Conservation (phyloP, 2,888 invertebrate genomes). For the Pollenia angustigena region DNA sequence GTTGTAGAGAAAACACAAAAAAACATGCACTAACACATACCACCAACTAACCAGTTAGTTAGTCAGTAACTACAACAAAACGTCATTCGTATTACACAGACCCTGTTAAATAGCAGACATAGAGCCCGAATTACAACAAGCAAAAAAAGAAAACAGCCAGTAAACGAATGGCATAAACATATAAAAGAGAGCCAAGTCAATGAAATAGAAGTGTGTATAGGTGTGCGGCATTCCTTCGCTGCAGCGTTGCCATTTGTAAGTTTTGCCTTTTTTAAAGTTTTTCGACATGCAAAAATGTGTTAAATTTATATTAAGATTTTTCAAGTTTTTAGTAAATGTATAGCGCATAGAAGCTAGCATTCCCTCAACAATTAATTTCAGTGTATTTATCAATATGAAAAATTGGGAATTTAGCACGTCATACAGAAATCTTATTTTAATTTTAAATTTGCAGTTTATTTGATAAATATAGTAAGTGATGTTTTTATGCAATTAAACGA, state of each 20-base stretch:
- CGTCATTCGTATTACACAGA: background rate
- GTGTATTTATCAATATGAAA: too few species aligned
- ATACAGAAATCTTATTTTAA: too few species aligned
- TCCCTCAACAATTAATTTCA: too few species aligned
- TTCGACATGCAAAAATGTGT: too few species aligned
- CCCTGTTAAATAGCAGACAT: background rate
- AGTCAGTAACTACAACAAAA: slow-evolving; percentile 13
- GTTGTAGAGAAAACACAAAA: slow-evolving; percentile 55
- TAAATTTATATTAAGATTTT: too few species aligned
- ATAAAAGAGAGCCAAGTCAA: background rate
- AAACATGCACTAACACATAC: slow-evolving; percentile 3
- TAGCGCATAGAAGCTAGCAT: too few species aligned
- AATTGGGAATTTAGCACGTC: too few species aligned
- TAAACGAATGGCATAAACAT: background rate
- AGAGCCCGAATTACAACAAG: background rate
- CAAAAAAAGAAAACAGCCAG: background rate
- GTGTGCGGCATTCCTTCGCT: slow-evolving; percentile 11
- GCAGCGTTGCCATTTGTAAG: background rate
- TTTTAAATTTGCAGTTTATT: too few species aligned
- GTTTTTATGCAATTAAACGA: too few species aligned
- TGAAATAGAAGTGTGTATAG: slow-evolving; percentile 1
- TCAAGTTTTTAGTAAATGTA: too few species aligned
- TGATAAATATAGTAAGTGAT: too few species aligned
- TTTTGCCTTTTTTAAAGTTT: too few species aligned
- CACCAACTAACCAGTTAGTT: slow-evolving; percentile 35